A percentile compares a stretch with the other conserved stretches of the same genome.
These are phyloP conservation scores for Tenthredo notha DNA, from an alignment of 2,888 invertebrate species.

Conservation along the genomic window DNA sequence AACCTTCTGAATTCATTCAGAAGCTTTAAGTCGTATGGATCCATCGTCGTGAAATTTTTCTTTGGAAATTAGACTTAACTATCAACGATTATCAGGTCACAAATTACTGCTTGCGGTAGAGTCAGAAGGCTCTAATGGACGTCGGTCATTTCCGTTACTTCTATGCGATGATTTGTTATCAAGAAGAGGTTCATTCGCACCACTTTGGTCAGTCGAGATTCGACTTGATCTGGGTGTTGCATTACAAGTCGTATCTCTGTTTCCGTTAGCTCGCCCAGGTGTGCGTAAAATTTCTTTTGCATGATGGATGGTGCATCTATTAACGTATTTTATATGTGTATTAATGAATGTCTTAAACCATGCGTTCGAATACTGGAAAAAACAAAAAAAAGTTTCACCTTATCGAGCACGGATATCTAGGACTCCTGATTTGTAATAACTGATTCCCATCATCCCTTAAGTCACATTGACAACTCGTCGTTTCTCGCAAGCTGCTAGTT, in stretches of 20 bases:
- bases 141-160: neutral
- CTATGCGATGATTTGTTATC: neutral
- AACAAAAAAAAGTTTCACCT: slow-evolving; percentile 18
- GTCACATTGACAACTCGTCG: slow-evolving; percentile 56
- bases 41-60: neutral
- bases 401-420: slow-evolving; percentile 19
- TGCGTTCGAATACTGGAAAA: neutral
- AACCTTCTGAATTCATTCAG: neutral
- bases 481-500: slow-evolving; percentile 30
- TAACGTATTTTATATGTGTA: neutral
- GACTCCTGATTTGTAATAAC: slow-evolving; percentile 26
- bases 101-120: slow-evolving; percentile 46
- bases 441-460: slow-evolving; percentile 28
- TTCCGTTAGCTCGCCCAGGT: slow-evolving; percentile 6
- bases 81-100: slow-evolving; percentile 11
- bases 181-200: slow-evolving; percentile 15
- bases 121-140: slow-evolving; percentile 8
- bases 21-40: neutral
- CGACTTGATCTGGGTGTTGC: neutral
- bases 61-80: neutral
- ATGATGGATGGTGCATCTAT: slow-evolving; percentile 59
- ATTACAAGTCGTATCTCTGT: neutral
- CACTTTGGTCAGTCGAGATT: neutral
- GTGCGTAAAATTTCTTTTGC: slow-evolving; percentile 66
- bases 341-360: neutral